Conservation (phyloP, 2,888 invertebrate genomes). For the Chalcosyrphus nemorum region DNA sequence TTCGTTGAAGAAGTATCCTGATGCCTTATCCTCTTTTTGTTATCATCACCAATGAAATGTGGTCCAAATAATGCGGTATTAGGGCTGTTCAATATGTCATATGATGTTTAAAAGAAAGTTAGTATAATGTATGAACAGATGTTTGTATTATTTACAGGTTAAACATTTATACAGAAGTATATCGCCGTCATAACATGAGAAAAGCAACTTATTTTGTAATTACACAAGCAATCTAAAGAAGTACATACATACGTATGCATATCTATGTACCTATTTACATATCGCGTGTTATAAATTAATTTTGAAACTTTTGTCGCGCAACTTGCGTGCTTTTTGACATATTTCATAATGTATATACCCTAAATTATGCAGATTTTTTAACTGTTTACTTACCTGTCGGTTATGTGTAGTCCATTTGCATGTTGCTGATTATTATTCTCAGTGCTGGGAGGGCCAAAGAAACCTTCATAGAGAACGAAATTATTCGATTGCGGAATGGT, state of each 20-base stretch:
- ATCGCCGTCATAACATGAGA: constrained; percentile 9
- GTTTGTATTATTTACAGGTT: background rate
- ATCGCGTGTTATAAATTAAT: constrained; percentile 38
- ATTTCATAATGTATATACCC: constrained; percentile 4
- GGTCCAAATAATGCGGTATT: constrained; percentile 82
- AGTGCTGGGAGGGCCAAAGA: constrained; percentile 83
- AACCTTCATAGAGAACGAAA: constrained; percentile 92
- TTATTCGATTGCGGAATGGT: constrained; percentile 93
- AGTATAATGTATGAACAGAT: background rate
- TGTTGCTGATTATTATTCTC: constrained; percentile 75
- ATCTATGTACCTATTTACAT: background rate
- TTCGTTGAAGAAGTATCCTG: constrained; percentile 77
- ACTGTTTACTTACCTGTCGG: constrained; percentile 79
- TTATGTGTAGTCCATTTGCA: constrained; percentile 78
- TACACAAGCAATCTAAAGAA: too few relatives aligned
- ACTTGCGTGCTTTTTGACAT: constrained; percentile 19
- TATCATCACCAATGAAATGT: constrained; percentile 79
- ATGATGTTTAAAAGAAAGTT: constrained; percentile 25
- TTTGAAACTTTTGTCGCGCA: constrained; percentile 17
- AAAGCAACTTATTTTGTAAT: background rate
- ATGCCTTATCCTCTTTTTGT: constrained; percentile 75
- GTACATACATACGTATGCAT: too few relatives aligned
- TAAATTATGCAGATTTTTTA: constrained; percentile 1
- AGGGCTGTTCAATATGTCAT: constrained; percentile 77
- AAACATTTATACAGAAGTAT: background rate